Percentiles rank a stretch among this genome's conserved stretches.
Conservation (phyloP, 2,113 vertebrate genomes). For the Mus pahari region DNA sequence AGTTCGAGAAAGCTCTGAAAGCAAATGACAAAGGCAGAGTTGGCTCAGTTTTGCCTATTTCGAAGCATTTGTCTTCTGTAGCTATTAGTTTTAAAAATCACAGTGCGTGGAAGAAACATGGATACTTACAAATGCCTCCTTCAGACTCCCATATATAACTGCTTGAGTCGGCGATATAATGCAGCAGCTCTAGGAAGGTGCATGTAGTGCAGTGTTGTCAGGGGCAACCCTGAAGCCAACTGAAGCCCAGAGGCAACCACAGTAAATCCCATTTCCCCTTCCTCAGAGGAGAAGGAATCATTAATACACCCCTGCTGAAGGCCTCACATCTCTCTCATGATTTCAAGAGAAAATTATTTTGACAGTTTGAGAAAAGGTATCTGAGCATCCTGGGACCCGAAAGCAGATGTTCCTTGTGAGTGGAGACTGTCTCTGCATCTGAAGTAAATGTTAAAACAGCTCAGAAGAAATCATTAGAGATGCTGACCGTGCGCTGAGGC, state of each 20-base stretch:
- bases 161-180: not conserved
- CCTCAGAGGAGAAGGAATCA: not conserved
- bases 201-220: not conserved
- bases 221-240: not conserved
- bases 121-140: not conserved
- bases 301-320: not conserved
- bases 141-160: not conserved
- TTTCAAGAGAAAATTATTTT: not conserved
- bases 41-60: not conserved
- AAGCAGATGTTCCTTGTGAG: not conserved
- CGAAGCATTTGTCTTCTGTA: not conserved
- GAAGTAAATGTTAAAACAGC: not conserved
- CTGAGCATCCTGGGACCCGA: not conserved
- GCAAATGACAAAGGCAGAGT: not conserved
- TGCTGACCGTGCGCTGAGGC: not conserved
- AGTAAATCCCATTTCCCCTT: not conserved
- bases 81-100: not conserved
- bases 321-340: not conserved
- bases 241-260: not conserved
- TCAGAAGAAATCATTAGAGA: not conserved
- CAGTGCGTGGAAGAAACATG: not conserved
- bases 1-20: not conserved
- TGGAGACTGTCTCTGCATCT: not conserved
- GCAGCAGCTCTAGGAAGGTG: not conserved
- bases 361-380: not conserved